Evolutionary conservation across 2,888 invertebrate genomes (phyloP).

Genomic region (Cloeon dipterum): DNA sequence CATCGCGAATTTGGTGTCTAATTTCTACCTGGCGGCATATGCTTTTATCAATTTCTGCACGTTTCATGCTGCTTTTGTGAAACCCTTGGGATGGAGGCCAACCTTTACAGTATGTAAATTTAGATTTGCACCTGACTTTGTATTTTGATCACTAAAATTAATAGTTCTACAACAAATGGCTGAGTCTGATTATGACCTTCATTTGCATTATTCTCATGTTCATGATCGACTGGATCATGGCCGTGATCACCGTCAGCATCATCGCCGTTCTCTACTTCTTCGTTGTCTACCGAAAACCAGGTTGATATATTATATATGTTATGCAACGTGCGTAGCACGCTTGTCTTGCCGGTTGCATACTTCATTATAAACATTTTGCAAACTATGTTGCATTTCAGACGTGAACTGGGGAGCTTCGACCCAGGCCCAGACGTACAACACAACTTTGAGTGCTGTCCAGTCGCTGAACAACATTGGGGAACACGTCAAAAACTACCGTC

Average conservation of each 20-base stretch:
- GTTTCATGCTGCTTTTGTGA: slow-evolving; percentile 74
- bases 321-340: too few species aligned
- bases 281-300: slow-evolving; percentile 84
- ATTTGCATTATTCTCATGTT: slow-evolving; percentile 80
- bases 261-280: slow-evolving; percentile 75
- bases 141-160: not conserved
- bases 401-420: slow-evolving; percentile 97
- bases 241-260: slow-evolving; percentile 72
- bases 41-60: slow-evolving; percentile 89
- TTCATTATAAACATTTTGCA: too few species aligned
- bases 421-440: slow-evolving; percentile 88
- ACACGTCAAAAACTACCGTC: slow-evolving; percentile 94
- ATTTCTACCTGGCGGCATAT: slow-evolving; percentile 84
- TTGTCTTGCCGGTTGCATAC: too few species aligned
- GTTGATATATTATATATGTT: slow-evolving; percentile 20
- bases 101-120: slow-evolving; percentile 69
- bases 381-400: slow-evolving; percentile 34
- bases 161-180: slow-evolving; percentile 80
- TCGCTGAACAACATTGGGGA: slow-evolving; percentile 61
- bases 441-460: slow-evolving; percentile 65
- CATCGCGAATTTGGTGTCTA: slow-evolving; percentile 84
- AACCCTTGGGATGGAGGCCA: slow-evolving; percentile 71
- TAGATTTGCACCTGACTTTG: slow-evolving; percentile 8
- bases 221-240: slow-evolving; percentile 78
- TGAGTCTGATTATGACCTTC: slow-evolving; percentile 61